A percentile compares a stretch with the other conserved stretches of the same genome.
Evolutionary conservation across 2,888 invertebrate genomes (phyloP).

Genomic region (Kryphioiulus occultus): DNA sequence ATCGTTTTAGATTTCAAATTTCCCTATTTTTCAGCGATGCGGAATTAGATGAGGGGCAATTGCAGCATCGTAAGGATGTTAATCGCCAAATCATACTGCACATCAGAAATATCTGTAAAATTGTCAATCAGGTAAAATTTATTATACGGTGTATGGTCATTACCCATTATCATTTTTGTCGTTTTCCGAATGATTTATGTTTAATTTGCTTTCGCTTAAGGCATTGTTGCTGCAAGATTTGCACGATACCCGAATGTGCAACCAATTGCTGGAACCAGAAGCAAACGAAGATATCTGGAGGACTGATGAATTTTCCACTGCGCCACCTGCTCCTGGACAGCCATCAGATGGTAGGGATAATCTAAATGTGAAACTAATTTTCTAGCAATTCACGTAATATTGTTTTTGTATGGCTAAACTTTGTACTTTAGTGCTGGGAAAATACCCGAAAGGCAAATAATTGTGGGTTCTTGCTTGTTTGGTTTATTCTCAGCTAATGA

Average conservation of each 20-base stretch:
- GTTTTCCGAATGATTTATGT: conserved; percentile 4
- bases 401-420: not conserved
- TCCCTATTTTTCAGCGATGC: conserved; percentile 57
- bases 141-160: not conserved
- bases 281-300: conserved; percentile 66
- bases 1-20: not conserved
- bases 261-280: conserved; percentile 73
- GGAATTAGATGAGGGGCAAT: conserved; percentile 57
- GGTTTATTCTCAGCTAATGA: not conserved
- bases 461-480: not conserved
- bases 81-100: conserved; percentile 65
- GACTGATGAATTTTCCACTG: conserved; percentile 54
- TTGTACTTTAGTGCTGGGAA: not conserved
- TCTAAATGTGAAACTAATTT: not conserved
- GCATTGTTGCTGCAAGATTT: conserved; percentile 73
- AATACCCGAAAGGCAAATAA: not conserved
- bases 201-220: conserved; percentile 59
- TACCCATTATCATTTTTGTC: not conserved
- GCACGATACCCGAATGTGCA: conserved; percentile 72
- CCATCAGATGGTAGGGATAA: not conserved
- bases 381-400: not conserved
- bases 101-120: conserved; percentile 70
- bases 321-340: not conserved
- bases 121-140: conserved; percentile 68
- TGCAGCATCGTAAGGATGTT: conserved; percentile 58